Evolutionary conservation across 2,888 invertebrate genomes (phyloP).

Genomic region (Drosophila nigricruria): DNA sequence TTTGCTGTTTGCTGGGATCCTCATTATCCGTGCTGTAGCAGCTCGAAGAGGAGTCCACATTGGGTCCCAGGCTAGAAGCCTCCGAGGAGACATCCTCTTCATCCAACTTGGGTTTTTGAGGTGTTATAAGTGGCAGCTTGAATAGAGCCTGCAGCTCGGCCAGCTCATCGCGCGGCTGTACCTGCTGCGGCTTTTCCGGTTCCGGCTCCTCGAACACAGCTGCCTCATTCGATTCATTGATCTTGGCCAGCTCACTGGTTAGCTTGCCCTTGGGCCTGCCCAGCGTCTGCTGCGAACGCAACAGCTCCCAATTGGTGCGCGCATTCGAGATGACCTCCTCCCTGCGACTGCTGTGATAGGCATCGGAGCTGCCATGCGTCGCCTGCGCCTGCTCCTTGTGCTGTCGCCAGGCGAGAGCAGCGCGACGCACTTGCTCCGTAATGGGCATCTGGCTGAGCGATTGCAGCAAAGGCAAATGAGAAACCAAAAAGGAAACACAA

Average conservation of each 20-base stretch:
- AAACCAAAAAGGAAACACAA: conserved; percentile 92
- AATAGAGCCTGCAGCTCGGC: conserved; percentile 76
- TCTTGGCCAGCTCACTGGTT: conserved; percentile 76
- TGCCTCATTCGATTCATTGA: conserved; percentile 77
- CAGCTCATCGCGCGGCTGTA: conserved; percentile 48
- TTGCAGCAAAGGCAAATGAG: conserved; percentile 90
- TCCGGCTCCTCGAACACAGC: conserved; percentile 45
- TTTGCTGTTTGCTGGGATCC: conserved; percentile 52
- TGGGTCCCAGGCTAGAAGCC: conserved; percentile 90
- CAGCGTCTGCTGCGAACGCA: conserved; percentile 88
- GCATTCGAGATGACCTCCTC: conserved; percentile 94
- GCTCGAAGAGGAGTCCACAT: conserved; percentile 89
- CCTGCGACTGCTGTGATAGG: conserved; percentile 87
- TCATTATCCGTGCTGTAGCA: conserved; percentile 86
- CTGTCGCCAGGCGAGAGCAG: conserved; percentile 92
- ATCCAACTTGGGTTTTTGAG: conserved; percentile 48
- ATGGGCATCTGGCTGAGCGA: conserved; percentile 92
- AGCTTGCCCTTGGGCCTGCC: conserved; percentile 69
- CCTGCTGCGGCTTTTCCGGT: conserved; percentile 7
- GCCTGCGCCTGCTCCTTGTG: conserved; percentile 89
- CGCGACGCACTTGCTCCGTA: conserved; percentile 91
- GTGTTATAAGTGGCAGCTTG: conserved; percentile 80
- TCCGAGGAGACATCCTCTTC: conserved; percentile 85
- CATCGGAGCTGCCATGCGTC: conserved; percentile 86
- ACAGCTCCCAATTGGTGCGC: conserved; percentile 93